A percentile compares a stretch with the other conserved stretches of the same genome.
Evolutionary conservation across 2,888 invertebrate genomes (phyloP).

Genomic region (Nomada goodeniana): DNA sequence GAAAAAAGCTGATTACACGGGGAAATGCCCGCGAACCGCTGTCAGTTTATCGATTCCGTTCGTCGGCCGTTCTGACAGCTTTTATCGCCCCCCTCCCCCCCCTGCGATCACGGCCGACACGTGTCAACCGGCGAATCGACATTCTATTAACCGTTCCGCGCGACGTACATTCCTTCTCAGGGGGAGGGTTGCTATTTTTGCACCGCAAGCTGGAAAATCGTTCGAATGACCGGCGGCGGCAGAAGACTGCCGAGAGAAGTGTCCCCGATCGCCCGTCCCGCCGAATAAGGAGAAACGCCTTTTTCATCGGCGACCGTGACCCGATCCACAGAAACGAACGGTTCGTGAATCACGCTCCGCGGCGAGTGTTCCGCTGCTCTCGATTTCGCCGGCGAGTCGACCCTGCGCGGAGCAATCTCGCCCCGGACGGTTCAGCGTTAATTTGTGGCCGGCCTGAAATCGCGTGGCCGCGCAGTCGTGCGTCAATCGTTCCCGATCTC

Average conservation of each 20-base stretch:
- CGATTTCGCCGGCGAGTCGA: neutral
- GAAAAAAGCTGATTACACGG: slow-evolving; percentile 4
- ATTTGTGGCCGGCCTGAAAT: too few species aligned
- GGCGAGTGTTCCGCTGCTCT: neutral
- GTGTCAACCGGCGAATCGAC: slow-evolving; percentile 49
- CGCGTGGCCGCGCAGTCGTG: neutral
- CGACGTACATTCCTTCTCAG: slow-evolving; percentile 17
- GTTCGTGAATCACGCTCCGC: slow-evolving; percentile 39
- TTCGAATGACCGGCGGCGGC: neutral
- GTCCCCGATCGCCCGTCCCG: slow-evolving; percentile 36
- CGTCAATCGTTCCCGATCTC: neutral
- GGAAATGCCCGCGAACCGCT: slow-evolving; percentile 15
- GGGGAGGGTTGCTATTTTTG: slow-evolving; percentile 21
- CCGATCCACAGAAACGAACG: slow-evolving; percentile 21
- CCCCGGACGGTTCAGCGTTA: too few species aligned
- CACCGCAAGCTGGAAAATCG: slow-evolving; percentile 15
- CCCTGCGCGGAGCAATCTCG: too few species aligned
- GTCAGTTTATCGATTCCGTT: slow-evolving; percentile 39
- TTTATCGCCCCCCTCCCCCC: slow-evolving; percentile 28
- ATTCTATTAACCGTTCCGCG: slow-evolving; percentile 49
- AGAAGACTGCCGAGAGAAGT: slow-evolving; percentile 13
- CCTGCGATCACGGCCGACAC: slow-evolving; percentile 38
- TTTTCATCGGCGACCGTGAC: slow-evolving; percentile 43
- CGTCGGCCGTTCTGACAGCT: slow-evolving; percentile 17
- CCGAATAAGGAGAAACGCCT: slow-evolving; percentile 39